Evolutionary conservation across 2,888 invertebrate species (phyloP), one percentile per base, ranked within the genome.

Genomic region (Morpho achilles): DNA sequence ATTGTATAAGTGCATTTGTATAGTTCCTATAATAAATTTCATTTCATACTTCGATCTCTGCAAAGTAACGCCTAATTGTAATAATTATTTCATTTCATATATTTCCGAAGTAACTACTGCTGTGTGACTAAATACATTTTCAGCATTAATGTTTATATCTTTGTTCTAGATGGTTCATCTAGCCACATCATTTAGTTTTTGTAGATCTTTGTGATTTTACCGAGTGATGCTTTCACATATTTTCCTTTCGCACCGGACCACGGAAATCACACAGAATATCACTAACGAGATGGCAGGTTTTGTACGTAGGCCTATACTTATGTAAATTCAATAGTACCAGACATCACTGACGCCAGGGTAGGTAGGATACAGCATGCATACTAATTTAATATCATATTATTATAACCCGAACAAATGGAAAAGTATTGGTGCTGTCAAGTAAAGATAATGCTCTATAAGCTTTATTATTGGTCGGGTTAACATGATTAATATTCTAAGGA

Each of bases 401-500:
- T 70, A 67, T 66, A 71, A 79, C 69, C 73, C 80, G 68, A 69
- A 75, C 69, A 67, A 76, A 73, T 71, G 51, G 70, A 77, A 74
- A 72, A 69, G 64, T 51, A 50, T 53, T 56, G 59, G 60, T 64
- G 59, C 58, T 65, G 66, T 67, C 61, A 62, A 63, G 65, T 62
- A 57, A 59, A 47, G 60, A 58, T 64, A 62, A 64, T 41, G 40
- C 46, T 69, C 67, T 63, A 65, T 60, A 64, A 69, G 62, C 67
- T 62, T 68, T 63, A 59, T 63, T 60, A 66, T 58, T 59, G 63
- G 77, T 62, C 69, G 76, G 70, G 67, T 80, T 71, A 73, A 62
- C 66, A 62, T 67, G 62, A 84, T 87, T 76, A 83, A 76, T 85
- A 88, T 89, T 85, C 88, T 71, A 69, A 69, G 71, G 77, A 78